These are phyloP conservation scores for Pagetopsis macropterus DNA, from an alignment of 2,797 vertebrate species.

Conservation along the genomic window DNA sequence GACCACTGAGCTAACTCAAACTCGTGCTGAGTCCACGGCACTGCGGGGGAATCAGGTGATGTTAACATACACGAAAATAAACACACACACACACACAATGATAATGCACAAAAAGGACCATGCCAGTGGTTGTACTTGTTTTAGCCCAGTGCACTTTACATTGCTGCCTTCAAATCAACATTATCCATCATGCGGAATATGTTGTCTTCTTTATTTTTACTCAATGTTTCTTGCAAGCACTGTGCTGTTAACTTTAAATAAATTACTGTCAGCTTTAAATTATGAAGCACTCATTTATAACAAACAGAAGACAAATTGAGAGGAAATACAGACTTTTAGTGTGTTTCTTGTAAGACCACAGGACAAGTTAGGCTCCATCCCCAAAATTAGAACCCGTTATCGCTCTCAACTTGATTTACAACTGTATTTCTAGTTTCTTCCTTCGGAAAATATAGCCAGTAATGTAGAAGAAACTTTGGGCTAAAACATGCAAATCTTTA, in stretches of 20 bases:
- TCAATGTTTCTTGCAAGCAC: slow-evolving; percentile 2
- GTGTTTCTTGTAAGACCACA: background rate
- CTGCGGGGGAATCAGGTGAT: slow-evolving; percentile 70
- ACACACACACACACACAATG: background rate
- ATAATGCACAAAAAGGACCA: slow-evolving; percentile 20
- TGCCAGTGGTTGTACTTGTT: slow-evolving; percentile 25
- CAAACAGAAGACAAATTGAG: background rate
- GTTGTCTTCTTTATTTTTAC: background rate
- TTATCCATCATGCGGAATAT: slow-evolving; percentile 6
- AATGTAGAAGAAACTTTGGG: background rate
- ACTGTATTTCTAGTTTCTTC: background rate
- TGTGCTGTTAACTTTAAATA: background rate
- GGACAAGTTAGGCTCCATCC: background rate
- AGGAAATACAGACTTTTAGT: background rate
- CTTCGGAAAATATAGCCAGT: background rate
- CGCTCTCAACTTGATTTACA: background rate
- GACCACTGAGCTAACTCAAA: slow-evolving; percentile 96
- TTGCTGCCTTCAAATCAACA: background rate
- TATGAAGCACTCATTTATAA: background rate
- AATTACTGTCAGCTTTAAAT: slow-evolving; percentile 3
- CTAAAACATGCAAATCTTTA: slow-evolving; percentile 10
- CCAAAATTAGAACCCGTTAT: background rate
- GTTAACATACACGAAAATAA: slow-evolving; percentile 2
- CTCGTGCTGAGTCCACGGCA: slow-evolving; percentile 95
- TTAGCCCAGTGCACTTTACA: slow-evolving; percentile 16